phyloP scores from a whole-genome alignment of 2,113 vertebrate genomes.

The Actenoides hombroni region DNA sequence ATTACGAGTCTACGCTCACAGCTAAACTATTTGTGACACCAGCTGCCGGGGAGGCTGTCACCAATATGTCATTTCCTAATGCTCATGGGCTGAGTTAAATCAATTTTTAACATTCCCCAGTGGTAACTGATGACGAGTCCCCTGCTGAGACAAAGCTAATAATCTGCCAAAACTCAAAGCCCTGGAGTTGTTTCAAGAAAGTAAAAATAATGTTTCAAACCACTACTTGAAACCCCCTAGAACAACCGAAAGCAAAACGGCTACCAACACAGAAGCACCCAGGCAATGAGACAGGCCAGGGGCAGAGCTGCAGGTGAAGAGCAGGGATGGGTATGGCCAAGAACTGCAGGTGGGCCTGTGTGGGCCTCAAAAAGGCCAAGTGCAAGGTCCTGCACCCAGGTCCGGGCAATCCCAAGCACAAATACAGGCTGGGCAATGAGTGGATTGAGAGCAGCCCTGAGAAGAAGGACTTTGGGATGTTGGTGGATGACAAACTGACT shows the following conservation, averaged over 20 bases:
- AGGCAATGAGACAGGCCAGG: fast-evolving
- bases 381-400: not conserved
- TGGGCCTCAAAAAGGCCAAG: not conserved
- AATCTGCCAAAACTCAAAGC: slow-evolving; percentile 18
- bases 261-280: not conserved
- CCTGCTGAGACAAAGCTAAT: slow-evolving; percentile 3
- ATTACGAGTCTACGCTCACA: not conserved
- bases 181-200: not conserved
- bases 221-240: not conserved
- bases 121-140: not conserved
- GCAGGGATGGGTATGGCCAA: fast-evolving
- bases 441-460: not conserved
- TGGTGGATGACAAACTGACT: not conserved
- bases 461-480: not conserved
- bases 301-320: not conserved
- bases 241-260: not conserved
- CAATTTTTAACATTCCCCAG: not conserved
- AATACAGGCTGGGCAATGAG: not conserved
- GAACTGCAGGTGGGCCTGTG: not conserved
- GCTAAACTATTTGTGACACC: slow-evolving; percentile 21
- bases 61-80: slow-evolving; percentile 26
- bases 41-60: slow-evolving; percentile 39
- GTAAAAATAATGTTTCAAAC: not conserved
- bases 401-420: not conserved
- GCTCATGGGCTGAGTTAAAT: slow-evolving; percentile 11